Percentiles rank a stretch among this genome's conserved stretches.
Conservation (phyloP, 2,113 vertebrate genomes). For the Psittacara wagleri region DNA sequence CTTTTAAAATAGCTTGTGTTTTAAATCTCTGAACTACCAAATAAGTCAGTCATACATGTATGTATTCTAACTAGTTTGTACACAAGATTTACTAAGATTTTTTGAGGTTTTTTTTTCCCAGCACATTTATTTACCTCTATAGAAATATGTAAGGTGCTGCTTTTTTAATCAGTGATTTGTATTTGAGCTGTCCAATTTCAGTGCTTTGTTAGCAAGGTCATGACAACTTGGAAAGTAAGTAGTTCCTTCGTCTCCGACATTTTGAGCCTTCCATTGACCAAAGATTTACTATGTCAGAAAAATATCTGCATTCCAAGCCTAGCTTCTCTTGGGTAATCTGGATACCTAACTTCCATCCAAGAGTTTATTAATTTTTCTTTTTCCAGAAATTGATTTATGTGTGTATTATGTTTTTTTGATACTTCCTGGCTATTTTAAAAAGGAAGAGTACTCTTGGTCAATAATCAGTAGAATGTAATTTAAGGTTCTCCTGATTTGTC, state of each 20-base stretch:
- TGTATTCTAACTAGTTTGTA: neutral
- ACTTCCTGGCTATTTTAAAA: neutral
- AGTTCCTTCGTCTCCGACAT: neutral
- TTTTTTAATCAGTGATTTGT: neutral
- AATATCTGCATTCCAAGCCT: neutral
- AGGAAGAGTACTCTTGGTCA: neutral
- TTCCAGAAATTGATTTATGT: neutral
- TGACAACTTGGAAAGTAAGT: neutral
- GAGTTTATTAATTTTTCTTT: neutral
- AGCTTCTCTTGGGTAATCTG: neutral
- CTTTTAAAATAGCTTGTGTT: neutral
- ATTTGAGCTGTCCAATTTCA: neutral
- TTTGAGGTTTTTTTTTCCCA: rapidly evolving
- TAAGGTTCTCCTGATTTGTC: neutral
- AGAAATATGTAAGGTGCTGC: neutral
- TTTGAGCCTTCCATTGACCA: neutral
- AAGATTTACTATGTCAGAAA: neutral
- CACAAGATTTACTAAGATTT: neutral
- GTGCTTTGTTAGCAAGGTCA: neutral
- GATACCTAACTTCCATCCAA: neutral
- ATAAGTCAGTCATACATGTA: neutral
- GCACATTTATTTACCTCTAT: neutral
- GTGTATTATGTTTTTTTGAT: rapidly evolving
- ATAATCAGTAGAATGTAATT: neutral
- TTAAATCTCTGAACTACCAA: neutral